A percentile compares a stretch with the other conserved stretches of the same genome.
Evolutionary conservation across 2,888 invertebrate genomes (phyloP).

Genomic region (Cheilosia scutellata): DNA sequence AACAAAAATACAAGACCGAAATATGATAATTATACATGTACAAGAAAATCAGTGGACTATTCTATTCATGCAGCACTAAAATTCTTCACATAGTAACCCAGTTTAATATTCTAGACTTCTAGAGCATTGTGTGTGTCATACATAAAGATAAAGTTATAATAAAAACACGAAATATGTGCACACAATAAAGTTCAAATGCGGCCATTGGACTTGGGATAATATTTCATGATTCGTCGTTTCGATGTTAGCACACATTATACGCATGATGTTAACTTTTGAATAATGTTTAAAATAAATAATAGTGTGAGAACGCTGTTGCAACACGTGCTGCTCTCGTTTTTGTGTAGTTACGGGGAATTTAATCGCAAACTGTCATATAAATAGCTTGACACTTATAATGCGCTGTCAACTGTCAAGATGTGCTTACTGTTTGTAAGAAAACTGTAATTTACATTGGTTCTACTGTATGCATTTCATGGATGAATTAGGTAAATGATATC

Average conservation of each 20-base stretch:
- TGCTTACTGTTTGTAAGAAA: neutral
- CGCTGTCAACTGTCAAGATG: neutral
- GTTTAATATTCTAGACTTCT: conserved; percentile 27
- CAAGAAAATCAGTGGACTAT: conserved; percentile 42
- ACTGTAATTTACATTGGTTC: neutral
- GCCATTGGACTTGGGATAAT: conserved; percentile 65
- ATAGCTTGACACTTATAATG: neutral
- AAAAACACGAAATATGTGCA: conserved; percentile 7
- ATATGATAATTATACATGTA: conserved; percentile 10
- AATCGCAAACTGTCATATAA: conserved; percentile 2
- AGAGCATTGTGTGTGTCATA: conserved; percentile 19
- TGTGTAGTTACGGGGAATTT: neutral
- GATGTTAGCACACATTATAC: conserved; percentile 29
- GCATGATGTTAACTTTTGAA: neutral
- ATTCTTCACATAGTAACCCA: conserved; percentile 63
- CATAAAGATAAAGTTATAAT: conserved; percentile 36
- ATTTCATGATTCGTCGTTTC: conserved; percentile 21
- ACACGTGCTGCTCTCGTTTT: conserved; percentile 25
- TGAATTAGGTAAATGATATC: neutral
- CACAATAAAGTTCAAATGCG: conserved; percentile 61
- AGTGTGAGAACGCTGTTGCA: conserved; percentile 10
- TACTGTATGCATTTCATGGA: neutral
- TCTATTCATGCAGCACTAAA: conserved; percentile 61
- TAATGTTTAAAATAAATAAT: conserved; percentile 26
- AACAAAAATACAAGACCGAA: conserved; percentile 1